These are phyloP conservation scores for Erebia aethiops DNA, from an alignment of 2,888 invertebrate genomes.

Conservation along the genomic window DNA sequence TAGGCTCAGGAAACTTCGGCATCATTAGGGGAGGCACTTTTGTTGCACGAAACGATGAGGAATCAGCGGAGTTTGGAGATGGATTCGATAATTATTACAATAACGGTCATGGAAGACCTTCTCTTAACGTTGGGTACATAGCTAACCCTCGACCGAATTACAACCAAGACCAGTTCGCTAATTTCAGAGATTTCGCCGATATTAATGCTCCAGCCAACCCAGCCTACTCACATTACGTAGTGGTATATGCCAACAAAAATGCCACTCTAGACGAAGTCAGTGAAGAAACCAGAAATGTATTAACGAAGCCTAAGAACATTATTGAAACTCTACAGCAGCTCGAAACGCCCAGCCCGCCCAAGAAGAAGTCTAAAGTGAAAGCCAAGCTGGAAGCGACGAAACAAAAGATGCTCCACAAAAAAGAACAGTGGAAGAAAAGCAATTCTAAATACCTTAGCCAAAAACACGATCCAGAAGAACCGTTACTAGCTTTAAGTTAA, in stretches of 20 bases:
- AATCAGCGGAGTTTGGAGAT: slow-evolving; percentile 82
- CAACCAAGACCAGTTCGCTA: slow-evolving; percentile 92
- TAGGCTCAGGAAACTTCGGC: slow-evolving; percentile 94
- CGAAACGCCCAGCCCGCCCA: slow-evolving; percentile 80
- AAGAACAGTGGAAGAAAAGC: slow-evolving; percentile 74
- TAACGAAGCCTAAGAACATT: slow-evolving; percentile 89
- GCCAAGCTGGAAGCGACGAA: slow-evolving; percentile 84
- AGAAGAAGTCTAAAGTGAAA: slow-evolving; percentile 84
- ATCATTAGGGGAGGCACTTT: slow-evolving; percentile 94
- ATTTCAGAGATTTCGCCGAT: slow-evolving; percentile 95
- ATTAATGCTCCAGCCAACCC: slow-evolving; percentile 89
- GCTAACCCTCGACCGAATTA: slow-evolving; percentile 89
- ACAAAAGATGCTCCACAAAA: slow-evolving; percentile 69
- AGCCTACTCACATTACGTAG: slow-evolving; percentile 91
- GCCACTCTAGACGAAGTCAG: slow-evolving; percentile 84
- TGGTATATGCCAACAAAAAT: slow-evolving; percentile 92
- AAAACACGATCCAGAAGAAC: slow-evolving; percentile 84
- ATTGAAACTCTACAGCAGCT: slow-evolving; percentile 90
- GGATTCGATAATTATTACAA: slow-evolving; percentile 84
- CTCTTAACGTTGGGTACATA: slow-evolving; percentile 82
- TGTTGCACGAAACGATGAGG: slow-evolving; percentile 89
- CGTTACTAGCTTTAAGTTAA: slow-evolving; percentile 87
- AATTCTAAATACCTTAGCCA: slow-evolving; percentile 64
- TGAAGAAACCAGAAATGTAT: slow-evolving; percentile 67
- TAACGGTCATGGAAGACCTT: slow-evolving; percentile 88